These are phyloP conservation scores for Drosophila watanabei DNA, from an alignment of 1,140 invertebrate genomes.

Conservation along the genomic window DNA sequence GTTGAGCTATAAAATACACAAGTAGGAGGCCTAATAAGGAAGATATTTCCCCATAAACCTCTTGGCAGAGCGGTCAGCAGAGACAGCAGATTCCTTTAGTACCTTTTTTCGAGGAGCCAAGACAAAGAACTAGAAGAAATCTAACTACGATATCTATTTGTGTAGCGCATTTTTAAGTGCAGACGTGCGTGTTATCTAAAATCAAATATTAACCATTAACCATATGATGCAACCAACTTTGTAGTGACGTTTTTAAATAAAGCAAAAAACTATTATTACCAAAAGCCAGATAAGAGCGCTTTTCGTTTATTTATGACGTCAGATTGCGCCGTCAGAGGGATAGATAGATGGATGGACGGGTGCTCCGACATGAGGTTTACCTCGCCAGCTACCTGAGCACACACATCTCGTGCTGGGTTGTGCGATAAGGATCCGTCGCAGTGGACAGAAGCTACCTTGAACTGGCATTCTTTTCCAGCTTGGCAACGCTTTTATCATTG, in stretches of 20 bases:
- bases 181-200: conserved; percentile 75
- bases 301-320: conserved; percentile 52
- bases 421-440: conserved; percentile 26
- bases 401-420: conserved; percentile 22
- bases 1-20: conserved; percentile 47
- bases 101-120: conserved; percentile 73
- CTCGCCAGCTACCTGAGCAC: conserved; percentile 30
- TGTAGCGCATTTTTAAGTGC: conserved; percentile 73
- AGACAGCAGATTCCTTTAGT: conserved; percentile 70
- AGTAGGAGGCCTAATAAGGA: conserved; percentile 11
- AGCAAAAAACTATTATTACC: conserved; percentile 76
- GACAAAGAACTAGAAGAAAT: conserved; percentile 56
- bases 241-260: conserved; percentile 85
- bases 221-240: conserved; percentile 78
- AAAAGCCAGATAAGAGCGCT: conserved; percentile 33
- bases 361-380: conserved; percentile 14
- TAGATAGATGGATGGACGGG: conserved; percentile 6
- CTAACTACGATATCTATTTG: conserved; percentile 62
- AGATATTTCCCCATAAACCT: conserved; percentile 19
- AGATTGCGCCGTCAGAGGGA: conserved; percentile 11
- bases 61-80: conserved; percentile 30
- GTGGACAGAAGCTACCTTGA: conserved; percentile 24
- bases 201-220: conserved; percentile 78
- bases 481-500: conserved; percentile 29
- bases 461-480: conserved; percentile 14